Evolutionary conservation across 1,140 invertebrate species (phyloP).

Genomic region (Heliconius himera): DNA sequence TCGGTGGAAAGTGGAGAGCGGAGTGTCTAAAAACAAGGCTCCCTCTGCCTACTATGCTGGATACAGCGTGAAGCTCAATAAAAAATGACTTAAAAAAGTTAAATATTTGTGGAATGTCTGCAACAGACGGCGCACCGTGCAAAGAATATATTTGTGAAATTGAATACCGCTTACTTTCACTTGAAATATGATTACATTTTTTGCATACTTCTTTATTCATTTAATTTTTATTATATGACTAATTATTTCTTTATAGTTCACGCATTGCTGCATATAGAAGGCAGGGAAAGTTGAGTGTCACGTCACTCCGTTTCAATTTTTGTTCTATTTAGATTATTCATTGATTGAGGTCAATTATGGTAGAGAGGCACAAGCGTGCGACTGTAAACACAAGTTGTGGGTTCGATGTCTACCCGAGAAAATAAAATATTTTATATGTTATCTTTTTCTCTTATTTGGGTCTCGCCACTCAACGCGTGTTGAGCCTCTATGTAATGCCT

Average conservation of each 20-base stretch:
- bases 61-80: background rate
- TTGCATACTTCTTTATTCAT: constrained; percentile 2
- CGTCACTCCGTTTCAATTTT: background rate
- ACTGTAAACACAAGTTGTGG: too few relatives aligned
- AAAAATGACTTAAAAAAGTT: background rate
- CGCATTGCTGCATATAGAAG: background rate
- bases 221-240: background rate
- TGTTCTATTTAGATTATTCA: background rate
- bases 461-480: too few relatives aligned
- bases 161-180: constrained; percentile 10
- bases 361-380: too few relatives aligned
- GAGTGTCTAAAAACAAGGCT: too few relatives aligned
- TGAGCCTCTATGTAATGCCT: too few relatives aligned
- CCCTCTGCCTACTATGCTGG: too few relatives aligned
- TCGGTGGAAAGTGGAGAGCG: too few relatives aligned
- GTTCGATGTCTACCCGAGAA: too few relatives aligned
- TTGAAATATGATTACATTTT: constrained; percentile 11
- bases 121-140: background rate
- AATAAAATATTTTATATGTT: too few relatives aligned
- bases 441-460: too few relatives aligned
- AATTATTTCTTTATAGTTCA: background rate
- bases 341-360: too few relatives aligned
- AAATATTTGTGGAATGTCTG: background rate
- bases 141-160: background rate
- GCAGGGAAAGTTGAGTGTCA: background rate